Percentiles rank a stretch among this genome's conserved stretches.
Conservation (phyloP, 2,888 invertebrate species). For the Eulithis testata region DNA sequence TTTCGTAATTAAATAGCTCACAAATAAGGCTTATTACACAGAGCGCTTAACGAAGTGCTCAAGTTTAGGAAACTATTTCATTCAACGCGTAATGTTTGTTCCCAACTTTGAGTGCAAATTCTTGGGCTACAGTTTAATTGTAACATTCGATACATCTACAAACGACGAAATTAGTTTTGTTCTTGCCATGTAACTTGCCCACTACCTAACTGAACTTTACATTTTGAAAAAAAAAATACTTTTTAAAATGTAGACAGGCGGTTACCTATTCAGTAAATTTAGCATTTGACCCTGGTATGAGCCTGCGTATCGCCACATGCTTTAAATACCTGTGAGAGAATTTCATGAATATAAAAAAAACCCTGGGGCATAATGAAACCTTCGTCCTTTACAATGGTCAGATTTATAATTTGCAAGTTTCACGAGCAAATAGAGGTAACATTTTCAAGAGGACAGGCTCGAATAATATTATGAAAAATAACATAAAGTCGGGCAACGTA, state of each 20-base stretch:
- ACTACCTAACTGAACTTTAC: slow-evolving; percentile 8
- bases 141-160: slow-evolving; percentile 47
- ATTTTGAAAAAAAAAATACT: too few species aligned
- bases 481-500: too few species aligned
- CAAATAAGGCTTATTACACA: slow-evolving; percentile 56
- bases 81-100: slow-evolving; percentile 56
- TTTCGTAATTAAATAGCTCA: slow-evolving; percentile 40
- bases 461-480: too few species aligned
- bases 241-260: not conserved
- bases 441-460: not conserved
- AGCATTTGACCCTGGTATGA: slow-evolving; percentile 21
- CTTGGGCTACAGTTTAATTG: slow-evolving; percentile 52
- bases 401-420: slow-evolving; percentile 40
- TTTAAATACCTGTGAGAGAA: slow-evolving; percentile 34
- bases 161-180: slow-evolving; percentile 47
- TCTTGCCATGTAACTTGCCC: slow-evolving; percentile 28
- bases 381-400: slow-evolving; percentile 35
- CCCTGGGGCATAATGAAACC: slow-evolving; percentile 34
- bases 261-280: slow-evolving; percentile 25
- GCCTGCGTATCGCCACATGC: slow-evolving; percentile 24
- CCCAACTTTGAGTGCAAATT: slow-evolving; percentile 54
- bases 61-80: slow-evolving; percentile 60
- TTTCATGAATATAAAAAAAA: slow-evolving; percentile 41
- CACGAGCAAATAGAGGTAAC: too few species aligned
- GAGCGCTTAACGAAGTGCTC: slow-evolving; percentile 53